These are phyloP conservation scores for Dasyurus viverrinus DNA, from an alignment of 2,113 vertebrate genomes.

Conservation along the genomic window DNA sequence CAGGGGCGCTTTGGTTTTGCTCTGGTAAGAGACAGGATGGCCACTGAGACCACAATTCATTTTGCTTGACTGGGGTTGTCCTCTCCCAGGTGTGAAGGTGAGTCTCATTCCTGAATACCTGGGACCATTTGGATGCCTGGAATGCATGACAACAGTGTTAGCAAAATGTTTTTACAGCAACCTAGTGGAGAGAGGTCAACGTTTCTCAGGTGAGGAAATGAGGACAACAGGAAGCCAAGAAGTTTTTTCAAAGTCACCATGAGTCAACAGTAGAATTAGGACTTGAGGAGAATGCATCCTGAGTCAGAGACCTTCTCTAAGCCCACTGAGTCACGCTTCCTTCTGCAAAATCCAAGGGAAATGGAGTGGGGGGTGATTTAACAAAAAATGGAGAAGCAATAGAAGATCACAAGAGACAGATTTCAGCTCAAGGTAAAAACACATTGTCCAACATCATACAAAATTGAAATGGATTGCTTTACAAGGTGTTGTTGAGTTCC, in stretches of 20 bases:
- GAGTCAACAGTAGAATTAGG: background rate
- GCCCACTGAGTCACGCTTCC: background rate
- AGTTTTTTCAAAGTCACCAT: background rate
- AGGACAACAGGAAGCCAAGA: background rate
- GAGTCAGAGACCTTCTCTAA: background rate
- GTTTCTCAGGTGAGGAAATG: background rate
- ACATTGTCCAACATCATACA: background rate
- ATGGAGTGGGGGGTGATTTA: background rate
- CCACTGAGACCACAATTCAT: background rate
- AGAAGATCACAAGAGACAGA: background rate
- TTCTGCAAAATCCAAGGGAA: background rate
- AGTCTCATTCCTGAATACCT: background rate
- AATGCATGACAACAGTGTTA: background rate
- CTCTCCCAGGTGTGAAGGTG: background rate
- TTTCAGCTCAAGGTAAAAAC: background rate
- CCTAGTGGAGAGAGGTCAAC: background rate
- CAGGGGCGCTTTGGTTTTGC: background rate
- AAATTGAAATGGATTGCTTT: background rate
- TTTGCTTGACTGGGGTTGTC: background rate
- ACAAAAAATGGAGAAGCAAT: background rate
- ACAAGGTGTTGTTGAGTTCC: background rate
- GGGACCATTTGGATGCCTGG: background rate
- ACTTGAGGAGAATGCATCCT: background rate
- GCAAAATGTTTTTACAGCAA: background rate
- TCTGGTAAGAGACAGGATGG: background rate